These are phyloP conservation scores for Pangasius krempfi DNA, from an alignment of 2,797 vertebrate species.

Conservation along the genomic window DNA sequence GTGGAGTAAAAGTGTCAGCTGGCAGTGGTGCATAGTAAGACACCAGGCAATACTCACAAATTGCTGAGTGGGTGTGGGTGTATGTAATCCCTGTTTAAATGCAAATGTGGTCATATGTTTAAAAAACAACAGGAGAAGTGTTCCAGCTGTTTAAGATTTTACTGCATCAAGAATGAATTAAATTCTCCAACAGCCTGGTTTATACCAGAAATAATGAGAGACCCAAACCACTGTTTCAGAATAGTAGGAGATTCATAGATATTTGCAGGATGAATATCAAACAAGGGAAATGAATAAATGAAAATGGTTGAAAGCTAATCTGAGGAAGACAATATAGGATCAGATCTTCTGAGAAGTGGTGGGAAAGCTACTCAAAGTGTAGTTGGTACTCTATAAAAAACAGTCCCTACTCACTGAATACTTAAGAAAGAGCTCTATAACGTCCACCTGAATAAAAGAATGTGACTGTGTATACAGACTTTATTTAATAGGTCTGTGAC, in stretches of 20 bases:
- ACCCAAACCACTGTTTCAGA: constrained; percentile 3
- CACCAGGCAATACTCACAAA: neutral
- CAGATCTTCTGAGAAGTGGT: neutral
- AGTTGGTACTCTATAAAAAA: neutral
- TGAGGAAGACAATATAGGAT: neutral
- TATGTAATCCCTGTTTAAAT: neutral
- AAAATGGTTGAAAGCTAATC: neutral
- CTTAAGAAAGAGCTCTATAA: neutral
- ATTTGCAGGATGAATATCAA: neutral
- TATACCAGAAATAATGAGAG: neutral
- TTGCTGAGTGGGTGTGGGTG: neutral
- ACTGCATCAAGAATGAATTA: constrained; percentile 42
- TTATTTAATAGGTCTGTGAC: neutral
- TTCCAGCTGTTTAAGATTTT: constrained; percentile 46
- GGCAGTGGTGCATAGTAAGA: constrained; percentile 20
- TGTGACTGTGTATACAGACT: neutral
- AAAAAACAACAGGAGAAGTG: neutral
- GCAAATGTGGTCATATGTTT: constrained; percentile 3
- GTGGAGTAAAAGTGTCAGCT: constrained; percentile 22
- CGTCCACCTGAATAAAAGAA: neutral
- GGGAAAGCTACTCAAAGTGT: neutral
- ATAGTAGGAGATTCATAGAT: neutral
- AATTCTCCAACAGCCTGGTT: constrained; percentile 18
- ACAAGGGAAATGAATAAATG: neutral
- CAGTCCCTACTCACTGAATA: neutral